These are phyloP conservation scores for Araneus ventricosus DNA, from an alignment of 1,140 invertebrate species.

Conservation along the genomic window DNA sequence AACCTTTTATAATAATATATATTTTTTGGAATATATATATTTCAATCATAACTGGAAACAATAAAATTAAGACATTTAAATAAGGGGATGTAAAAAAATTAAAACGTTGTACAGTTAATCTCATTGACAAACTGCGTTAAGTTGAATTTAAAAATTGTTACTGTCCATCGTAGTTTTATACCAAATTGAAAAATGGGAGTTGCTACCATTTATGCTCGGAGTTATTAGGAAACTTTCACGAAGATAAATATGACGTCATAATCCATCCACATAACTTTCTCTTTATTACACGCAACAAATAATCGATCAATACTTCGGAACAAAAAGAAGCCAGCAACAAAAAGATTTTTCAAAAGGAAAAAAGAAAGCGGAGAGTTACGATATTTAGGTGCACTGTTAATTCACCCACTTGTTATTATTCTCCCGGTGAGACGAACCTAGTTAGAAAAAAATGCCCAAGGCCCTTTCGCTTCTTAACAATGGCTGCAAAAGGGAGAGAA, in stretches of 20 bases:
- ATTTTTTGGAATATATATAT: too few species aligned
- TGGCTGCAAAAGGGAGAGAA: background rate
- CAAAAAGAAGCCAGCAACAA: background rate
- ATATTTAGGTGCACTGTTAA: background rate
- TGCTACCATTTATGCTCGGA: too few species aligned
- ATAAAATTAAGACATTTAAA: too few species aligned
- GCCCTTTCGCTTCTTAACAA: constrained; percentile 4
- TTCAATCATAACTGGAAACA: too few species aligned
- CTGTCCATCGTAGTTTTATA: too few species aligned
- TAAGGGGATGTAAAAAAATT: too few species aligned
- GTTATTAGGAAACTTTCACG: too few species aligned
- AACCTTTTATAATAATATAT: too few species aligned
- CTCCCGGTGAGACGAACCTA: background rate
- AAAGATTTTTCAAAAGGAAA: background rate
- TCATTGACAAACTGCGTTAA: too few species aligned
- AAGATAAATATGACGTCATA: background rate
- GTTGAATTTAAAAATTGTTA: too few species aligned
- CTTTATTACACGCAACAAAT: background rate
- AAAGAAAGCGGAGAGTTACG: background rate
- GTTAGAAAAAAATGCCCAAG: background rate
- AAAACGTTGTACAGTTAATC: too few species aligned
- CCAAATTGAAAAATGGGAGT: too few species aligned
- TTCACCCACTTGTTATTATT: constrained; percentile 29
- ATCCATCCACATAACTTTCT: background rate
- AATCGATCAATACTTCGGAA: background rate